phyloP scores from a whole-genome alignment of 2,888 invertebrate genomes.

The Tenthredo livida region DNA sequence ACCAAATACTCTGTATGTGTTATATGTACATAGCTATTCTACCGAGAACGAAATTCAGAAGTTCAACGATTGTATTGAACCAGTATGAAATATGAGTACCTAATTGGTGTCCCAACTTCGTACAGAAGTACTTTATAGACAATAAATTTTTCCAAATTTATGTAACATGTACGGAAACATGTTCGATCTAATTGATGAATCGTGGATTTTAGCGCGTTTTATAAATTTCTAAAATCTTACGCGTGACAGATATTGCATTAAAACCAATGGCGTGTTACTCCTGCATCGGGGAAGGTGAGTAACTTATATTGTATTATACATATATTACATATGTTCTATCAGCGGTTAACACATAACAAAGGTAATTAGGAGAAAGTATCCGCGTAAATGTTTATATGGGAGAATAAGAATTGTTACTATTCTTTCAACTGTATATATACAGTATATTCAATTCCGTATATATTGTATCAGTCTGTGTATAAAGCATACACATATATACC shows the following conservation, averaged over 20 bases:
- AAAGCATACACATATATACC: not conserved
- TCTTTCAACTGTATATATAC: not conserved
- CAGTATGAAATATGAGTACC: not conserved
- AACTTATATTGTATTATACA: not conserved
- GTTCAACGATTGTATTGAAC: constrained; percentile 11
- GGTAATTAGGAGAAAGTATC: constrained; percentile 41
- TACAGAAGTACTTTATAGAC: not conserved
- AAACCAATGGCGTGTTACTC: constrained; percentile 11
- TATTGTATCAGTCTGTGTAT: not conserved
- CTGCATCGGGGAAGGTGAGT: not conserved
- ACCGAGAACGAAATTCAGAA: not conserved
- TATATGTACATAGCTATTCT: not conserved
- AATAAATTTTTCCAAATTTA: not conserved
- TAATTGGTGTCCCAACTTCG: not conserved
- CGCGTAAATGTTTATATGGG: constrained; percentile 14
- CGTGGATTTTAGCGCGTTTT: not conserved
- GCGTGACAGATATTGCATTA: not conserved
- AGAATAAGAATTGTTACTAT: not conserved
- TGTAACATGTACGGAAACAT: too few species aligned
- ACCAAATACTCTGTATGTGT: not conserved
- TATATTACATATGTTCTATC: not conserved
- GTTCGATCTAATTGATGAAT: not conserved
- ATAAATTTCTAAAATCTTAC: too few species aligned
- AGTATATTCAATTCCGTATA: constrained; percentile 2
- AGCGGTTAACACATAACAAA: constrained; percentile 4